A percentile compares a stretch with the other conserved stretches of the same genome.
These are phyloP conservation scores for Anolis sagrei DNA, from an alignment of 2,113 vertebrate genomes.

Conservation along the genomic window DNA sequence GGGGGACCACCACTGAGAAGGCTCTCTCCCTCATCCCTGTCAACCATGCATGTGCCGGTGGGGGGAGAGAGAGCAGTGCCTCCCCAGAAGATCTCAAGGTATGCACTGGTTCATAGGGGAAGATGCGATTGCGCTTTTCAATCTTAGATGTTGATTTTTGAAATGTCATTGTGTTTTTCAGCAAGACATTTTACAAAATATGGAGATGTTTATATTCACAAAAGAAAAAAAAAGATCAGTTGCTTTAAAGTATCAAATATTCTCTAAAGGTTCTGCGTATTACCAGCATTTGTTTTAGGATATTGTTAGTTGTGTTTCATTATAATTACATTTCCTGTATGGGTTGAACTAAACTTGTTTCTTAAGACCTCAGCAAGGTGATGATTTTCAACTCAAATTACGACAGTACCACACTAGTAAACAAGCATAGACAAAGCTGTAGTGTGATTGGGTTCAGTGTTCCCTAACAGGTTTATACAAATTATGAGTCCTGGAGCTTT, in stretches of 20 bases:
- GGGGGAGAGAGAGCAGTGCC: too few relatives aligned
- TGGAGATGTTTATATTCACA: neutral
- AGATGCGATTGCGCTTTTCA: too few relatives aligned
- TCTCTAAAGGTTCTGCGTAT: neutral
- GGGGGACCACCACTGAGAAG: too few relatives aligned
- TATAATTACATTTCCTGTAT: conserved; percentile 9
- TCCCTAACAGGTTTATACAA: conserved; percentile 80
- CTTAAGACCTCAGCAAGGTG: conserved; percentile 14
- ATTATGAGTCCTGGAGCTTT: conserved; percentile 86
- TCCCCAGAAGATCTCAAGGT: too few relatives aligned
- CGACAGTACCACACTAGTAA: conserved; percentile 45
- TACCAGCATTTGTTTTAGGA: conserved; percentile 15
- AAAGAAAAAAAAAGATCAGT: too few relatives aligned
- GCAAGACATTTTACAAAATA: neutral
- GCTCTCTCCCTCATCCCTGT: too few relatives aligned
- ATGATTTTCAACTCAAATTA: conserved; percentile 49
- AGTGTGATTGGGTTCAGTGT: conserved; percentile 67
- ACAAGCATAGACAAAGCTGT: conserved; percentile 51
- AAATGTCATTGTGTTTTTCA: neutral
- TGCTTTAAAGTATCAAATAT: fast-evolving
- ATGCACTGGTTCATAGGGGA: too few relatives aligned
- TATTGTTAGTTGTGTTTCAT: conserved; percentile 25
- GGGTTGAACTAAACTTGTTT: conserved; percentile 27
- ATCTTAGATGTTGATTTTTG: neutral
- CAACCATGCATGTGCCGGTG: too few relatives aligned